Evolutionary conservation across 2,113 vertebrate species (phyloP).

Genomic region (Lontra canadensis): DNA sequence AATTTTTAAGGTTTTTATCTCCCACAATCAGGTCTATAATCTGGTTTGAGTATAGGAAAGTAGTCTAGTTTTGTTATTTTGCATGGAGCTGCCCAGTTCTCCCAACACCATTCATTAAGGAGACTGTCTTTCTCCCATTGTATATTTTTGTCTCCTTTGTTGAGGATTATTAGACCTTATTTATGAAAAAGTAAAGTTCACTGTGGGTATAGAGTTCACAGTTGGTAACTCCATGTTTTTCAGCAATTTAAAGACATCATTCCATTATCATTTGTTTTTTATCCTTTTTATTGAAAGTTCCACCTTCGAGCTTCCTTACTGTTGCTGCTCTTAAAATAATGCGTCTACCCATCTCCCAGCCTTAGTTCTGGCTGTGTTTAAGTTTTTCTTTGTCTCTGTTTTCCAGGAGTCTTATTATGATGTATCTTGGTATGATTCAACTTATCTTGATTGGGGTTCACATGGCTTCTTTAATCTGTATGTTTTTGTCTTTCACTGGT

Average conservation of each 20-base stretch:
- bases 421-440: not conserved
- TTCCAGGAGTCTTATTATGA: not conserved
- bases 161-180: not conserved
- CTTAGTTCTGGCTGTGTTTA: not conserved
- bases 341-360: not conserved
- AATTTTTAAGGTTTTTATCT: not conserved
- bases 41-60: not conserved
- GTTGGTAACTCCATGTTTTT: not conserved
- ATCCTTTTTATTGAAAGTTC: not conserved
- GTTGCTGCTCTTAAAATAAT: not conserved
- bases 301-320: not conserved
- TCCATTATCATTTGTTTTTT: not conserved
- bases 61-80: not conserved
- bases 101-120: not conserved
- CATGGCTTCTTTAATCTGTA: not conserved
- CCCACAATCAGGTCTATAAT: not conserved
- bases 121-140: not conserved
- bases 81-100: not conserved
- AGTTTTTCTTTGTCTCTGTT: not conserved
- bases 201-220: not conserved
- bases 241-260: not conserved
- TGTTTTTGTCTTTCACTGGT: not conserved
- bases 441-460: not conserved
- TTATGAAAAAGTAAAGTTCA: not conserved
- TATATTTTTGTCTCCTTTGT: not conserved